Evolutionary conservation across 1,140 invertebrate species (phyloP), one percentile per base, ranked within the genome.

Genomic region (Pissodes strobi): DNA sequence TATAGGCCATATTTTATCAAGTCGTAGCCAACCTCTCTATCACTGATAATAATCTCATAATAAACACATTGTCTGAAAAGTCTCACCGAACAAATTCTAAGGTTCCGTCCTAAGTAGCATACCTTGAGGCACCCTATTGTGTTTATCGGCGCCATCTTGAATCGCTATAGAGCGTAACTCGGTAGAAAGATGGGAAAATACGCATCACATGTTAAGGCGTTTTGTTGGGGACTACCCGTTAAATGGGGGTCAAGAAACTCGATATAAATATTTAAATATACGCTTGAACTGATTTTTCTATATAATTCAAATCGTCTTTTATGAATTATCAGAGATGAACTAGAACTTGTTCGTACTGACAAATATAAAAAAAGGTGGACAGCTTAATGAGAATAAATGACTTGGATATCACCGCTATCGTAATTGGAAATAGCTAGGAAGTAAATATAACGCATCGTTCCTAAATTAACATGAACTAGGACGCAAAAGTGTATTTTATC

Each of bases 51-150:
- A 25, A 38, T 57, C 37, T 18, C 38, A 43, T 57, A 57, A 57
- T 57, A 57, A 57, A 2, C 53, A 57, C 53, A 57, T 57, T 57
- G 53, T 43, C 38, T 43, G 25, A 43, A 57, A 57, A 41, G 21
- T 57, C 53, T 45, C 53, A 57, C 53, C 53, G 53, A 55, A 15
- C 10, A 19, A 22, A 27, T 45, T 57, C 37, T 23, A 57, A 41
- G 53, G 53, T 57, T 27, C 53, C 53, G 53, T 12, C 53, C 53
- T 38, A 57, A 57, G 53, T 57, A 57, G 53, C 53, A 30, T 22
- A 43, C 53, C 53, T 30, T 17, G 53, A 13, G 53, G 53, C 38
- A 27, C 53, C 53, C 53, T 57, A 57, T 57, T 57, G 53, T 57
- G 25, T 22, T 57, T 43, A 57, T 57, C 53, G 53, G 21, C 38